A percentile compares a stretch with the other conserved stretches of the same genome.
phyloP scores from a whole-genome alignment of 2,797 vertebrate genomes.

The Odontamblyopus lacepedii region DNA sequence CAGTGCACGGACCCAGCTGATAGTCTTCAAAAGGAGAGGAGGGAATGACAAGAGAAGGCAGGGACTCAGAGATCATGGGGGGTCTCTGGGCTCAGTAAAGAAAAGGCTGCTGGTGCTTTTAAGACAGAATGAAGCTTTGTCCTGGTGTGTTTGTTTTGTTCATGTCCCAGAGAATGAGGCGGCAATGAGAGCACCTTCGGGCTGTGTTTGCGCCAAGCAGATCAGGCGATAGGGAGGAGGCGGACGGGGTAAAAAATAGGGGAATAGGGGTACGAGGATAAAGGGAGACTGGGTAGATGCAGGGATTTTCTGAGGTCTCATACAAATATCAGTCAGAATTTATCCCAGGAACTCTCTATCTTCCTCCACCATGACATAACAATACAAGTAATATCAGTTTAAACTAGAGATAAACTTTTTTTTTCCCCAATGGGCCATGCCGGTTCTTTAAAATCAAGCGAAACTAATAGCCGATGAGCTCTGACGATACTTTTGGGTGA shows the following conservation, averaged over 20 bases:
- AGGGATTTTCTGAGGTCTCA: not conserved
- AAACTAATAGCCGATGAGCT: too few species aligned
- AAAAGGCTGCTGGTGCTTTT: constrained; percentile 82
- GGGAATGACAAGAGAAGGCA: constrained; percentile 59
- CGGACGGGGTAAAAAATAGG: too few species aligned
- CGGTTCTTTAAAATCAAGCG: too few species aligned
- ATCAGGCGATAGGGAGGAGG: not conserved
- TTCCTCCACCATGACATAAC: too few species aligned
- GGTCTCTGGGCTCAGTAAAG: constrained; percentile 57
- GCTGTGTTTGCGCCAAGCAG: not conserved
- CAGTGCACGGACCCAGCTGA: constrained; percentile 43
- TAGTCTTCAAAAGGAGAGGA: constrained; percentile 41
- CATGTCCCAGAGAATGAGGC: constrained; percentile 65
- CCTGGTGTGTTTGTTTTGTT: constrained; percentile 27
- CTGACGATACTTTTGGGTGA: too few species aligned
- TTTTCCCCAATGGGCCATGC: too few species aligned
- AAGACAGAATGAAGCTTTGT: constrained; percentile 74
- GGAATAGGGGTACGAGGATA: not conserved
- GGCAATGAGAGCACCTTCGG: constrained; percentile 33
- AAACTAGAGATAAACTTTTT: too few species aligned
- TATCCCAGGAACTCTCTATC: too few species aligned
- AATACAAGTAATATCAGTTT: too few species aligned
- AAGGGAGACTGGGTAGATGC: not conserved
- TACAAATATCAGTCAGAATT: too few species aligned
- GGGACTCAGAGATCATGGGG: constrained; percentile 36